Percentiles rank a stretch among this genome's conserved stretches.
Conservation (phyloP, 2,888 invertebrate species). For the Andrena hattorfiana region DNA sequence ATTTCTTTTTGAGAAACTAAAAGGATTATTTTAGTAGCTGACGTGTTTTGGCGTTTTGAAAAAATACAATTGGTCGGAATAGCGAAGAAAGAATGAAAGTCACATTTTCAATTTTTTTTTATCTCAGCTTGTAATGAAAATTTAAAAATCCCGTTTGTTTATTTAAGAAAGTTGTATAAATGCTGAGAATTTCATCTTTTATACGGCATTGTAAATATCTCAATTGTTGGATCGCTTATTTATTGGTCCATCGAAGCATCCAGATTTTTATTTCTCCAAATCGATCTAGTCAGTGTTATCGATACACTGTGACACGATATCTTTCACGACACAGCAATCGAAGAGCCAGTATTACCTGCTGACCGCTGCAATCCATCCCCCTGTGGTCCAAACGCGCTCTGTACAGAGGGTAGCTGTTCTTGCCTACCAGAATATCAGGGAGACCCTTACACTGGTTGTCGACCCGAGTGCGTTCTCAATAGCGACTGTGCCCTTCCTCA, state of each 20-base stretch:
- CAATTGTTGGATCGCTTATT: no score
- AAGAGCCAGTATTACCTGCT: slow-evolving; percentile 81
- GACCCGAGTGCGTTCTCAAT: slow-evolving; percentile 85
- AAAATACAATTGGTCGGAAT: no score
- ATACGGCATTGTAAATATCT: background rate
- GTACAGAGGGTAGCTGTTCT: slow-evolving; percentile 84
- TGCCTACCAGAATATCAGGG: slow-evolving; percentile 84
- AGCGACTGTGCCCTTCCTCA: slow-evolving; percentile 84
- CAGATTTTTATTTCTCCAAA: background rate
- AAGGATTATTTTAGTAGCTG: no score
- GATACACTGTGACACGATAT: background rate
- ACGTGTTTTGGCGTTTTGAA: no score
- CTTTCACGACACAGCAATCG: slow-evolving; percentile 58
- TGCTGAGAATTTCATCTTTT: background rate
- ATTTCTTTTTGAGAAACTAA: no score
- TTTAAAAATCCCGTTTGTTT: no score
- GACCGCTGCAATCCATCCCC: slow-evolving; percentile 90
- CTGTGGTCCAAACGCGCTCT: slow-evolving; percentile 86
- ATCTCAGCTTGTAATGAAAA: no score
- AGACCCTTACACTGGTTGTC: slow-evolving; percentile 85
- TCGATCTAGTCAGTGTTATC: background rate
- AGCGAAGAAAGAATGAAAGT: no score
- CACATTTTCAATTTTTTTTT: no score
- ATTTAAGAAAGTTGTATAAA: no score
- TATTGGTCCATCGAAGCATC: background rate